Evolutionary conservation across 2,888 invertebrate species (phyloP).

Genomic region (Criorhina ranunculi): DNA sequence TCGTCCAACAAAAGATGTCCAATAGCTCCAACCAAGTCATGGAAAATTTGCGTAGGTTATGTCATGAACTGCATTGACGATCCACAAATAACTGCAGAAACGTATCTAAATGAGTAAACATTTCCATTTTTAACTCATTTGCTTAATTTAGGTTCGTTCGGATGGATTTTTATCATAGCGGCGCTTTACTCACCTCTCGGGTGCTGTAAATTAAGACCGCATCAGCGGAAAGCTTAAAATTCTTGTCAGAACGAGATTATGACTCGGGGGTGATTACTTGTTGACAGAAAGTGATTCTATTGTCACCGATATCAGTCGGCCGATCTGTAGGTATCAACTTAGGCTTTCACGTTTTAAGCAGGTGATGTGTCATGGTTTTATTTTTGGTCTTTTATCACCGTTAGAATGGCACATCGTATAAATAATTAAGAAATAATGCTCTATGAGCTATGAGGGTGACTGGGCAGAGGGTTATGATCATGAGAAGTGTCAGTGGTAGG

Average conservation of each 20-base stretch:
- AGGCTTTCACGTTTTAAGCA: slow-evolving; percentile 9
- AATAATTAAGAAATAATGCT: background rate
- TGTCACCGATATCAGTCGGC: slow-evolving; percentile 12
- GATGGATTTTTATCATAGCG: slow-evolving; percentile 2
- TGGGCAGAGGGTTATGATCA: background rate
- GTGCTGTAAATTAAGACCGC: slow-evolving; percentile 3
- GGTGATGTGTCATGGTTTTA: background rate
- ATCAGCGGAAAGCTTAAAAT: background rate
- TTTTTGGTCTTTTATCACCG: background rate
- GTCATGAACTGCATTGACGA: background rate
- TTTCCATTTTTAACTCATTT: background rate
- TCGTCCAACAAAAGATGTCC: background rate
- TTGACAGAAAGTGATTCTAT: background rate
- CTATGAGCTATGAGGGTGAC: background rate
- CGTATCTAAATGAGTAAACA: background rate
- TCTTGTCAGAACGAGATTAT: slow-evolving; percentile 7
- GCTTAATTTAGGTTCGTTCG: background rate
- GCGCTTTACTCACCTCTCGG: background rate
- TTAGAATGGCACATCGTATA: background rate
- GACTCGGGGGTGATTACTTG: background rate
- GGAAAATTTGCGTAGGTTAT: background rate
- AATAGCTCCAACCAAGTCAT: background rate
- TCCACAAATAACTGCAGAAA: background rate
- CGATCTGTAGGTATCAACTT: slow-evolving; percentile 1
- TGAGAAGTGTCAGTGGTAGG: background rate